A percentile compares a stretch with the other conserved stretches of the same genome.
These are phyloP conservation scores for Danio aesculapii DNA, from an alignment of 2,797 vertebrate species.

Conservation along the genomic window DNA sequence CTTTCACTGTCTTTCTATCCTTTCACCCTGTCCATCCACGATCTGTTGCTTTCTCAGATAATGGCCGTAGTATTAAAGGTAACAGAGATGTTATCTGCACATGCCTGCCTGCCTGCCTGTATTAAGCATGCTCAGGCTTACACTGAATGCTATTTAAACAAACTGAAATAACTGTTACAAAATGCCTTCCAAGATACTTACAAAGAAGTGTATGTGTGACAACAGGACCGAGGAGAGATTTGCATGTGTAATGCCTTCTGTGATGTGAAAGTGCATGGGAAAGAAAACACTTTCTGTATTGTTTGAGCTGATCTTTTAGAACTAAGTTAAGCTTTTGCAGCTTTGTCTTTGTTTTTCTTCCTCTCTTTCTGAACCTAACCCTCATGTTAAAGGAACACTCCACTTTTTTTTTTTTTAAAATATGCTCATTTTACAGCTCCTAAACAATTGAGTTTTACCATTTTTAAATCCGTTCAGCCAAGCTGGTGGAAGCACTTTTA, in stretches of 20 bases:
- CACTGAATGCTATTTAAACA: conserved; percentile 37
- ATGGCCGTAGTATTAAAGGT: conserved; percentile 96
- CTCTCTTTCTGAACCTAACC: conserved; percentile 20
- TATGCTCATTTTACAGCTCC: no score
- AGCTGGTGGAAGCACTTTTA: no score
- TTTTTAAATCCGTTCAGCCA: no score
- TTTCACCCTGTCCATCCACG: conserved; percentile 52
- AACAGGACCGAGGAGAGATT: conserved; percentile 8
- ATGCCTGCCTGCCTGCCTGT: conserved; percentile 42
- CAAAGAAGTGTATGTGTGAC: conserved; percentile 4
- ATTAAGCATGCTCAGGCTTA: conserved; percentile 57
- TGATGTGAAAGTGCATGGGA: conserved; percentile 24
- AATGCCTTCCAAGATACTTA: not conserved
- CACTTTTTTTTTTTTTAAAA: no score
- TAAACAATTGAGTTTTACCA: no score
- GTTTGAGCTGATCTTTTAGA: conserved; percentile 44
- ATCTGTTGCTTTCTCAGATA: conserved; percentile 86
- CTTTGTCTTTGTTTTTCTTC: conserved; percentile 62
- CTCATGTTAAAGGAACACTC: conserved; percentile 11
- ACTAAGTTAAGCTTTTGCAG: conserved; percentile 59
- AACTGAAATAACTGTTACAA: conserved; percentile 14
- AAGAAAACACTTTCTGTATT: not conserved
- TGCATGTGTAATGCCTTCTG: conserved; percentile 20
- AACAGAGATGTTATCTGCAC: conserved; percentile 69
- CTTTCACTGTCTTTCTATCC: conserved; percentile 49